Evolutionary conservation across 2,113 vertebrate species (phyloP).

Genomic region (Heterotilapia buettikoferi): DNA sequence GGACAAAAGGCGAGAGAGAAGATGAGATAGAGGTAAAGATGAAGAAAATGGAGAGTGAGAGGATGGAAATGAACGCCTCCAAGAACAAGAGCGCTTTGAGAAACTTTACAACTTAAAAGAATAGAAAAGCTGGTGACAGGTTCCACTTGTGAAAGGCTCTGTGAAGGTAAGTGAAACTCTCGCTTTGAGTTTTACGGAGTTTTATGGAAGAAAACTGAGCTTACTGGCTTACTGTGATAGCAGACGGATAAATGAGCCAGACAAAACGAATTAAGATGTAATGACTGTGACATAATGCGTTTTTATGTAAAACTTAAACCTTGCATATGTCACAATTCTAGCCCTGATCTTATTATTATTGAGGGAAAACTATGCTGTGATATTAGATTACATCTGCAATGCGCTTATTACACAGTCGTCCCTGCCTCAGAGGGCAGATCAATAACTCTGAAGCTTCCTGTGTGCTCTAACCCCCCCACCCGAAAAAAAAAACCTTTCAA

Average conservation of each 20-base stretch:
- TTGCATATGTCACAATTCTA: background rate
- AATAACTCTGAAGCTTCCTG: background rate
- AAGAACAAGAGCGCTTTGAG: background rate
- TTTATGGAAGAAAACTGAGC: background rate
- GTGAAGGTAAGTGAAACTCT: constrained; percentile 30
- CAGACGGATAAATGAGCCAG: background rate
- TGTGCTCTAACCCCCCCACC: background rate
- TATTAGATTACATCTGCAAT: constrained; percentile 54
- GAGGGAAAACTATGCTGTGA: background rate
- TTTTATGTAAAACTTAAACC: background rate
- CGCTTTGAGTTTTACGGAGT: background rate
- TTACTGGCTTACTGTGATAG: background rate
- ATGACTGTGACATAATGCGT: background rate
- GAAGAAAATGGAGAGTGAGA: background rate
- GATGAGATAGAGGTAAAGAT: background rate
- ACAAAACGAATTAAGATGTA: background rate
- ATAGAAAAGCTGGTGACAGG: background rate
- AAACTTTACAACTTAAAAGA: background rate
- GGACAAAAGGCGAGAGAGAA: constrained; percentile 1
- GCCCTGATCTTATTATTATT: background rate
- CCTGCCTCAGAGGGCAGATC: background rate
- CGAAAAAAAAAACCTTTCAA: background rate
- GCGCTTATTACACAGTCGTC: constrained; percentile 5
- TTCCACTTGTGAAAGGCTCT: background rate
- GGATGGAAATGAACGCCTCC: background rate